Percentiles rank a stretch among this genome's conserved stretches.
Conservation (phyloP, 2,888 invertebrate species). For the Dusona sp. region DNA sequence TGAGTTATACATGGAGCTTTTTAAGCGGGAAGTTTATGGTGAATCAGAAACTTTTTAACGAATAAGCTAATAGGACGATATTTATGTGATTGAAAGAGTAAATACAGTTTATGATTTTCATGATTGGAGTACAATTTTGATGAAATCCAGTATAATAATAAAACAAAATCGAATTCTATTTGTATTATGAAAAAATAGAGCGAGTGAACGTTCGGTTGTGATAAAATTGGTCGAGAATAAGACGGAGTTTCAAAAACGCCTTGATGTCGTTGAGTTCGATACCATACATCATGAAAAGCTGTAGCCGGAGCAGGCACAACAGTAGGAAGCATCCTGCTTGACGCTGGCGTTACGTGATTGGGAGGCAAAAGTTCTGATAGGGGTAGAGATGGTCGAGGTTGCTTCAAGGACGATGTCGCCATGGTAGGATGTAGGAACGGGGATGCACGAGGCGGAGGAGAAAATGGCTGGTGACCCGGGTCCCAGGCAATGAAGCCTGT, state of each 20-base stretch:
- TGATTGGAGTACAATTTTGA: background rate
- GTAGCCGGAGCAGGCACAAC: slow-evolving; percentile 61
- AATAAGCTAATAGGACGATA: background rate
- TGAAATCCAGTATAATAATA: background rate
- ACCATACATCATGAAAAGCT: slow-evolving; percentile 78
- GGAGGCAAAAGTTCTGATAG: slow-evolving; percentile 50
- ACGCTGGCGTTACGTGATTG: slow-evolving; percentile 49
- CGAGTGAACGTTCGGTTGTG: slow-evolving; percentile 65
- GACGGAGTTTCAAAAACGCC: slow-evolving; percentile 79
- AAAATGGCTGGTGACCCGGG: slow-evolving; percentile 76
- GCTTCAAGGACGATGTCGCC: slow-evolving; percentile 68
- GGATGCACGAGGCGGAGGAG: slow-evolving; percentile 68
- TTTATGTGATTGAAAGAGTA: background rate
- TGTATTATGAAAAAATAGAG: background rate
- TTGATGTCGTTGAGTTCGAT: slow-evolving; percentile 75
- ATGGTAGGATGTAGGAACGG: slow-evolving; percentile 63
- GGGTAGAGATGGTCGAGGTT: slow-evolving; percentile 69
- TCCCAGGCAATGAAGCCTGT: slow-evolving; percentile 81
- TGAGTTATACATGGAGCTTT: background rate
- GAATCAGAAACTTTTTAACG: background rate
- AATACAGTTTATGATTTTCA: background rate
- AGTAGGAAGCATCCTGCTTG: slow-evolving; percentile 53
- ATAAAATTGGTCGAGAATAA: slow-evolving; percentile 74
- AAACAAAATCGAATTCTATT: background rate
- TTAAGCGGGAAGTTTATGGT: background rate